phyloP scores from a whole-genome alignment of 1,140 invertebrate genomes.

The Aphelinus atriplicis region DNA sequence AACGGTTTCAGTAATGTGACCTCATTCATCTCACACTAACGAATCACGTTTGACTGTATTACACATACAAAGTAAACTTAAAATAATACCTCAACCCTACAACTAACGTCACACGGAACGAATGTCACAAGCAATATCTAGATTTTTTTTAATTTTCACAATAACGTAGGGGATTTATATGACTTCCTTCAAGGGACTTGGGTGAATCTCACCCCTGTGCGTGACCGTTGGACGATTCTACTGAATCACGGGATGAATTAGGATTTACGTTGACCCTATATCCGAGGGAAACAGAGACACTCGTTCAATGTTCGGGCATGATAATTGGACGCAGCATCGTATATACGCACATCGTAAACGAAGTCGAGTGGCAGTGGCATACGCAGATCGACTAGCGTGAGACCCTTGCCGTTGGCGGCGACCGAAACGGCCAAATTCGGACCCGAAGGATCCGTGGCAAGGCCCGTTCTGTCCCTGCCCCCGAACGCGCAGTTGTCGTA shows the following conservation, averaged over 20 bases:
- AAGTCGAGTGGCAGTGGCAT: slow-evolving; percentile 68
- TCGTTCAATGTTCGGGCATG: not conserved
- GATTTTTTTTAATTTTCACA: too few relatives aligned
- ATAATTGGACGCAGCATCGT: not conserved
- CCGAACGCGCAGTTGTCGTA: slow-evolving; percentile 68
- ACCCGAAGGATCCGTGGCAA: slow-evolving; percentile 65
- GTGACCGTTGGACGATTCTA: too few relatives aligned
- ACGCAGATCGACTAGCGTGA: slow-evolving; percentile 66
- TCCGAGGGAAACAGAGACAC: not conserved
- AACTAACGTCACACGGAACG: not conserved
- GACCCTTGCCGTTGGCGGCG: slow-evolving; percentile 66
- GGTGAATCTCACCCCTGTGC: too few relatives aligned
- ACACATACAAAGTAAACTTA: too few relatives aligned
- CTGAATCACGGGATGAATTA: too few relatives aligned
- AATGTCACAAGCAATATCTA: not conserved
- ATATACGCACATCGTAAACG: slow-evolving; percentile 65
- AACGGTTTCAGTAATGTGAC: slow-evolving; percentile 4
- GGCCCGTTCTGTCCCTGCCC: slow-evolving; percentile 64
- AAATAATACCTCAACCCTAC: not conserved
- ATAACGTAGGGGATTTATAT: too few relatives aligned
- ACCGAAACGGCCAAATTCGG: slow-evolving; percentile 66
- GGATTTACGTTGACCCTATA: too few relatives aligned
- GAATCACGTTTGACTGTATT: too few relatives aligned
- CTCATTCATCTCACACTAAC: not conserved
- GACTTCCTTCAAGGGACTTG: too few relatives aligned